Conservation (phyloP, 64 coral and sea anemone genomes). For the Hydrozoanthus tunicans region DNA sequence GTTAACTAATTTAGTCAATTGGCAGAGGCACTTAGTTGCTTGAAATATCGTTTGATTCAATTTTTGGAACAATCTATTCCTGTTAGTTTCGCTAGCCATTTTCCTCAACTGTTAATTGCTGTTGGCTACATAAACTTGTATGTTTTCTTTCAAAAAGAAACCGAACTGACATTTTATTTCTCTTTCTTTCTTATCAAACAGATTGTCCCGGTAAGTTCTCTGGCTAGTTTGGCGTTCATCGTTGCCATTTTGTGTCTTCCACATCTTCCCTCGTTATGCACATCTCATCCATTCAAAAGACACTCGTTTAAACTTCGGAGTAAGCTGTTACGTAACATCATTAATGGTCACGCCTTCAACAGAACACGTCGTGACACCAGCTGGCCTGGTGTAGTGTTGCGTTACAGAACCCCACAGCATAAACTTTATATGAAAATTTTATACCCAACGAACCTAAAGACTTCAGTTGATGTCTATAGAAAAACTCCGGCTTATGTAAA, state of each 20-base stretch:
- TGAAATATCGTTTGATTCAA: background rate
- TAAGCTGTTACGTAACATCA: background rate
- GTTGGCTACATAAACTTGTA: too few species aligned
- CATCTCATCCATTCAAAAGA: background rate
- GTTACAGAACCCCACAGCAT: constrained; percentile 29
- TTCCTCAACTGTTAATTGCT: too few species aligned
- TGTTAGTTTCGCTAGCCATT: too few species aligned
- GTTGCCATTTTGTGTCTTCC: constrained; percentile 17
- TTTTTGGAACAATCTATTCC: too few species aligned
- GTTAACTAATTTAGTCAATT: too few species aligned
- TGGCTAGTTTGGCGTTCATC: background rate
- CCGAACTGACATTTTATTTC: background rate
- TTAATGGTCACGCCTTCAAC: background rate
- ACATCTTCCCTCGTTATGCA: background rate
- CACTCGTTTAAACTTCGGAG: background rate
- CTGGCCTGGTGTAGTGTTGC: constrained; percentile 27
- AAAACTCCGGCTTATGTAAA: constrained; percentile 32
- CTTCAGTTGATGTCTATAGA: background rate
- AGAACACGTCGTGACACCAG: constrained; percentile 38
- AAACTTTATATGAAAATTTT: constrained; percentile 53
- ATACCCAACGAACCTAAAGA: constrained; percentile 2
- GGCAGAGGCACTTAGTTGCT: too few species aligned
- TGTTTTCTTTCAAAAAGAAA: background rate
- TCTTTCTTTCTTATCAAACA: background rate
- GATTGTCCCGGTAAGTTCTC: background rate